A percentile compares a stretch with the other conserved stretches of the same genome.
Conservation (phyloP, 2,888 invertebrate genomes). For the Isotomurus palustris region DNA sequence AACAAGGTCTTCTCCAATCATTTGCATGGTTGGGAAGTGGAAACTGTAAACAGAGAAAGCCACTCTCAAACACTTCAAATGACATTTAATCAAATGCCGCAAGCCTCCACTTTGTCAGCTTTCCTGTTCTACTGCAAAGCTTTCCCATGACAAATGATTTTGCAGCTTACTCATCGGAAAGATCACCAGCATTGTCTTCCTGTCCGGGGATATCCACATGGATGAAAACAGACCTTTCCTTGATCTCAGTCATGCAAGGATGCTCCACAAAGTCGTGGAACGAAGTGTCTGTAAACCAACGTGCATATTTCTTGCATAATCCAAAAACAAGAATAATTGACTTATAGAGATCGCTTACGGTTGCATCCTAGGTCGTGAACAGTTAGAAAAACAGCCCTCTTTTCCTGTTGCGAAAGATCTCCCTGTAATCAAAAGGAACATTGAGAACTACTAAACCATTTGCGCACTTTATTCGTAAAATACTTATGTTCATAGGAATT, state of each 20-base stretch:
- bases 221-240: slow-evolving; percentile 77
- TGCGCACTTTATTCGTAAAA: not conserved
- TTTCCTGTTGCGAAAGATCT: slow-evolving; percentile 71
- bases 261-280: slow-evolving; percentile 77
- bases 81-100: no score
- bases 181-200: slow-evolving; percentile 71
- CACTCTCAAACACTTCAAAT: not conserved
- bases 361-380: slow-evolving; percentile 84
- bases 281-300: slow-evolving; percentile 61
- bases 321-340: no score
- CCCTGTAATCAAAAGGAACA: slow-evolving; percentile 58
- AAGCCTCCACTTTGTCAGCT: no score
- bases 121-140: no score
- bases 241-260: slow-evolving; percentile 77
- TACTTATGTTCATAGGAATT: no score
- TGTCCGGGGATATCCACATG: slow-evolving; percentile 83
- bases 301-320: not conserved
- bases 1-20: slow-evolving; percentile 73
- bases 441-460: not conserved
- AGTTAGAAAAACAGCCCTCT: slow-evolving; percentile 76
- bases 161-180: slow-evolving; percentile 66
- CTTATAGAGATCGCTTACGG: slow-evolving; percentile 59
- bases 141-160: no score
- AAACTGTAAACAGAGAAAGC: slow-evolving; percentile 55
- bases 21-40: slow-evolving; percentile 75